Evolutionary conservation across 2,113 vertebrate species (phyloP), one percentile per base, ranked within the genome.

Genomic region (Turnix velox): DNA sequence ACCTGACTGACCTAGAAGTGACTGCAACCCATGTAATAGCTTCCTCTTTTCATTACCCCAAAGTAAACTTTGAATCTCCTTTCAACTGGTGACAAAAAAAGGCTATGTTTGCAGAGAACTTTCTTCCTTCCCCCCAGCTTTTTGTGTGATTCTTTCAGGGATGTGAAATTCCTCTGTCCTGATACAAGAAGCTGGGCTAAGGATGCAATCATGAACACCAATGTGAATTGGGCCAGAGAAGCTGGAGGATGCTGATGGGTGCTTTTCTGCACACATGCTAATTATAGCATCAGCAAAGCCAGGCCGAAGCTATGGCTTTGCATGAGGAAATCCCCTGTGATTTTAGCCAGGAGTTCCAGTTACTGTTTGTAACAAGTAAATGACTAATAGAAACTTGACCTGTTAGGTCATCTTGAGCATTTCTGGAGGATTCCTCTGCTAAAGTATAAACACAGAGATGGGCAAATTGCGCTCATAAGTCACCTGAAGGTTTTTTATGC

Each of bases 111-210:
- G 80, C 46, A 54, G 37, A 23, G 39, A 73, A 45, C 28, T 52
- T 61, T 57, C 35, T 43, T 52, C 55, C 37, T 80, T 40, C 37
- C 45, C 28, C 19, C 9, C 45, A 28, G 68, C 69, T 72, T 90
- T 65, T 25, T 66, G 63, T 25, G n/a, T 78, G 93, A 96, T 88
- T 96, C 80, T 91, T 51, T 72, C 35, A 39, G 43, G 86, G 94
- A 90, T 92, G 65, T 79, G 51, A 9, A 24, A 35, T 84, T 80
- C 42, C 84, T 82, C 62, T 33, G 59, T 77, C 19, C 74, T 16
- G 68, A 49, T 81, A 78, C 17, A 13, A 49, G 67, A 52, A 39
- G 27, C 14, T 35, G 59, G 79, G 51, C 37, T 51, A 37, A 46
- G 49, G 66, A 80, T 72, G 52, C 30, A 73, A 12, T 93, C 30